Percentiles rank a stretch among this genome's conserved stretches.
These are phyloP conservation scores for Rhinolophus ferrumequinum DNA, from an alignment of 2,113 vertebrate species.

Conservation along the genomic window DNA sequence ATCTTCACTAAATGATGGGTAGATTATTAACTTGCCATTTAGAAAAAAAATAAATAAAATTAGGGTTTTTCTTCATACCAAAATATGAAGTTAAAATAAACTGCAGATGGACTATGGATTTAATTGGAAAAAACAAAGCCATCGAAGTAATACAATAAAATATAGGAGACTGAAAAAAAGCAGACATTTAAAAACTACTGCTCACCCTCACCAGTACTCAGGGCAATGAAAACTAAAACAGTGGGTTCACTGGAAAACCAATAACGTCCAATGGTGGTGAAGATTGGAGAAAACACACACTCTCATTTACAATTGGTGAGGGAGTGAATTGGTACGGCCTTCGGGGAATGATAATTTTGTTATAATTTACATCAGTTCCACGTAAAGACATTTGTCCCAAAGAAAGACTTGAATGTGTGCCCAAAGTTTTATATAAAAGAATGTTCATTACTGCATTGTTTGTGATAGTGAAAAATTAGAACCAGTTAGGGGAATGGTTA, in stretches of 20 bases:
- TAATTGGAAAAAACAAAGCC: conserved; percentile 27
- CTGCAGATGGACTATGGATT: not conserved
- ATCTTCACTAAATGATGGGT: conserved; percentile 14
- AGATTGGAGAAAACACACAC: not conserved
- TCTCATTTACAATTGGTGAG: not conserved
- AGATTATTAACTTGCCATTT: not conserved
- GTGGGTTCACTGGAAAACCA: conserved; percentile 5
- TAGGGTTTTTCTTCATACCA: not conserved
- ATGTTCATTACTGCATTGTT: not conserved
- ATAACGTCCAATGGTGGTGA: not conserved
- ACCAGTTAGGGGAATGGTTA: not conserved
- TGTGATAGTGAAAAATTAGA: not conserved
- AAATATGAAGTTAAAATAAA: conserved; percentile 48
- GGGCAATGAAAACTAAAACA: not conserved
- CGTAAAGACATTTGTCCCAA: not conserved
- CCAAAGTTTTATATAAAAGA: not conserved
- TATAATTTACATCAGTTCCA: conserved; percentile 8
- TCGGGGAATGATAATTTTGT: not conserved
- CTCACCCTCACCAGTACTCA: not conserved
- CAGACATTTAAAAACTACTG: not conserved
- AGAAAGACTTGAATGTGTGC: not conserved
- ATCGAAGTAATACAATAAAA: not conserved
- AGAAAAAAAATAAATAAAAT: conserved; percentile 32
- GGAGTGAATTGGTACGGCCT: not conserved
- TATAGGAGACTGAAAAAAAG: not conserved